Evolutionary conservation across 2,797 vertebrate species (phyloP).

Genomic region (Falco concolor): DNA sequence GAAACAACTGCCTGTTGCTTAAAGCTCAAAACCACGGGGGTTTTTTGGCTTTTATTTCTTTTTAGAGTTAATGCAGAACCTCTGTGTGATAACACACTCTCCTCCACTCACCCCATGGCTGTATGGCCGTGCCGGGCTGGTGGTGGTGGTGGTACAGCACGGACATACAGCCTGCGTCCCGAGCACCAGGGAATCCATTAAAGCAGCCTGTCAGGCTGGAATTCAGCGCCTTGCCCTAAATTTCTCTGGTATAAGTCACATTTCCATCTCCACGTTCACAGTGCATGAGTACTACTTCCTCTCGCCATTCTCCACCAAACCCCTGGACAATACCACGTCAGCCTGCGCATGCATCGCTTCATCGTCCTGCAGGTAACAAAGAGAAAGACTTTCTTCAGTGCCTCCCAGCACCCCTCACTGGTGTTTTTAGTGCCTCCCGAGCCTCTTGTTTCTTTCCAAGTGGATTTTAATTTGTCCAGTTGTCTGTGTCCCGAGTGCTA

Average conservation of each 20-base stretch:
- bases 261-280: not conserved
- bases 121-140: rapidly evolving
- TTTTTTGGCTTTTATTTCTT: not conserved
- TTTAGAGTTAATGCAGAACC: not conserved
- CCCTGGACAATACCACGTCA: not conserved
- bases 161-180: not conserved
- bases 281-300: not conserved
- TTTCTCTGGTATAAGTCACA: not conserved
- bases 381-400: not conserved
- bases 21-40: not conserved
- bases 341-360: rapidly evolving
- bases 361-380: rapidly evolving
- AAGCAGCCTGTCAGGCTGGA: not conserved
- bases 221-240: not conserved
- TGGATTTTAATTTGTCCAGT: not conserved
- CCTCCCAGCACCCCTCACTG: not conserved
- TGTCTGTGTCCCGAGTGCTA: not conserved
- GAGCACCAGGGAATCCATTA: not conserved
- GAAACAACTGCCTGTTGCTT: not conserved
- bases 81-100: not conserved
- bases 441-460: not conserved
- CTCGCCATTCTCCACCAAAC: not conserved
- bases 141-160: not conserved
- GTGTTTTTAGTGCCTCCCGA: not conserved
- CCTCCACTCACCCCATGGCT: rapidly evolving